phyloP scores from a whole-genome alignment of 2,113 vertebrate species.

The Podocnemis expansa region DNA sequence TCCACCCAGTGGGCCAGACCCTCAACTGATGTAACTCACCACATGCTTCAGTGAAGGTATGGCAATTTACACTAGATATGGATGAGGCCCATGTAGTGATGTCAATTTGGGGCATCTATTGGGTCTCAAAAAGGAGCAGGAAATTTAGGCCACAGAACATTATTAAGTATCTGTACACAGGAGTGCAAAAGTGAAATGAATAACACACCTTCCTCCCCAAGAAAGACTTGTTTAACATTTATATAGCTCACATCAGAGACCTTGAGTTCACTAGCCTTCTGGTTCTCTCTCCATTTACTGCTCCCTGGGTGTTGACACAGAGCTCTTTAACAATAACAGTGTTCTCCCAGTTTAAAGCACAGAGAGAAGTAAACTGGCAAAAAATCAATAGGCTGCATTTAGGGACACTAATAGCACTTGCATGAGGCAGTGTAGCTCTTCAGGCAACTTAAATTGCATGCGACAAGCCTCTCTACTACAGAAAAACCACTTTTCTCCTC shows the following conservation, averaged over 20 bases:
- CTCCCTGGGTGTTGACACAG: conserved; percentile 65
- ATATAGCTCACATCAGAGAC: conserved; percentile 57
- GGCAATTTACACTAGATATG: neutral
- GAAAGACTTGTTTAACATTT: conserved; percentile 71
- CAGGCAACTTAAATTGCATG: conserved; percentile 51
- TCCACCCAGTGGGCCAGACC: neutral
- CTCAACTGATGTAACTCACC: neutral
- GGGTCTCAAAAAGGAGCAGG: conserved; percentile 66
- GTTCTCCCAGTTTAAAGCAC: conserved; percentile 64
- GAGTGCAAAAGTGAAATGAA: conserved; percentile 62
- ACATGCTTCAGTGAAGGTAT: neutral
- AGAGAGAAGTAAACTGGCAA: conserved; percentile 71
- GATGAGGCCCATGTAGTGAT: conserved; percentile 37
- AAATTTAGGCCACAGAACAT: conserved; percentile 54
- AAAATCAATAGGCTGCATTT: conserved; percentile 72
- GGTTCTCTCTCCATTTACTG: conserved; percentile 30
- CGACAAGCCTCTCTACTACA: conserved; percentile 49
- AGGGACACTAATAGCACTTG: conserved; percentile 71
- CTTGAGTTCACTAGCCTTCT: conserved; percentile 32
- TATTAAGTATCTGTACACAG: conserved; percentile 67
- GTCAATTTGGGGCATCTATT: conserved; percentile 59
- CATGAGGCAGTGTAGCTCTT: conserved; percentile 63
- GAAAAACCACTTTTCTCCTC: conserved; percentile 58
- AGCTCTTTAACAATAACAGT: conserved; percentile 57
- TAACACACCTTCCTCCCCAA: neutral